Percentiles rank a stretch among this genome's conserved stretches.
Conservation (phyloP, 2,113 vertebrate species). For the Dissostichus mawsoni region DNA sequence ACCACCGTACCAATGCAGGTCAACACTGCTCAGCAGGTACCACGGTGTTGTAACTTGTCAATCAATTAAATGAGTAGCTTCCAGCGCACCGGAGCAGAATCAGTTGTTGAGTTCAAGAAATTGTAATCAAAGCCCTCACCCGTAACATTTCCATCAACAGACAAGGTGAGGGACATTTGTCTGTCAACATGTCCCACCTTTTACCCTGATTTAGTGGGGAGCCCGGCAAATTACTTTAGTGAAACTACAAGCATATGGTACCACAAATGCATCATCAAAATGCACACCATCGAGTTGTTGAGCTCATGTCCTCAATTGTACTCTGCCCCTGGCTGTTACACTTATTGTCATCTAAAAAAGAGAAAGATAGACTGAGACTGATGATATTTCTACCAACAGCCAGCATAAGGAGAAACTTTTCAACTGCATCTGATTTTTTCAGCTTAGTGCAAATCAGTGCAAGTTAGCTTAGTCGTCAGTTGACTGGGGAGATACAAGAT, state of each 20-base stretch:
- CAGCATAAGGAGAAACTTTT: background rate
- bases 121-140: too few species aligned
- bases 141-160: too few species aligned
- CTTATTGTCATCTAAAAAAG: conserved; percentile 14
- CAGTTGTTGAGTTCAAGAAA: too few species aligned
- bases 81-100: too few species aligned
- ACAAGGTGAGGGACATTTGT: too few species aligned
- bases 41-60: too few species aligned
- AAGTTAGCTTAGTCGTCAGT: background rate
- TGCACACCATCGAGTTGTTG: conserved; percentile 6
- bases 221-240: background rate
- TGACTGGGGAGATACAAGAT: background rate
- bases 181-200: too few species aligned
- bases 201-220: too few species aligned
- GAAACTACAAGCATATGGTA: conserved; percentile 17
- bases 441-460: background rate
- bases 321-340: conserved; percentile 12
- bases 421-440: background rate
- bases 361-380: conserved; percentile 1
- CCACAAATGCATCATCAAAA: conserved; percentile 6
- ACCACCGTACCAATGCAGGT: too few species aligned
- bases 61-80: too few species aligned
- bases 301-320: conserved; percentile 23
- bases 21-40: too few species aligned
- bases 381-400: conserved; percentile 6